Conservation (phyloP, 2,888 invertebrate species). For the Branchinecta sandiegonensis region DNA sequence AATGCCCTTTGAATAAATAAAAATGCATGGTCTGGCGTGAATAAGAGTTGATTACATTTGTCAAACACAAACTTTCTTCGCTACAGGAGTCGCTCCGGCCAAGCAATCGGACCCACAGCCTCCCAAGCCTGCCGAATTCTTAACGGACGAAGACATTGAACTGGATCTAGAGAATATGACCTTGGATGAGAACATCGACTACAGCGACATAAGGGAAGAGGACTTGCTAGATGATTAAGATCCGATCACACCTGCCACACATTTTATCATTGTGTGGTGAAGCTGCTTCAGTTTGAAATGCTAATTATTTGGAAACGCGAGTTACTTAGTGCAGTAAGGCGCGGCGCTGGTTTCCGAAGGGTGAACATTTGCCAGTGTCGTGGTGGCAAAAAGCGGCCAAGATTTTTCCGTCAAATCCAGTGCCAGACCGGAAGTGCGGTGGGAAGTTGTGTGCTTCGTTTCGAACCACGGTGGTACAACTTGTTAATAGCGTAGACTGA, state of each 20-base stretch:
- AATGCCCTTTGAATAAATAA: constrained; percentile 17
- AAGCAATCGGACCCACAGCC: constrained; percentile 18
- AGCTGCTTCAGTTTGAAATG: no score
- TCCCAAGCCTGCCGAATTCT: constrained; percentile 33
- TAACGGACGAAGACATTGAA: constrained; percentile 54
- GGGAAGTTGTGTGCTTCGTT: no score
- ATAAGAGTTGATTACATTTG: constrained; percentile 28
- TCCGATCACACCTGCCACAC: neutral
- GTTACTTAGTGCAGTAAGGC: no score
- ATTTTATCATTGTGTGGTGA: no score
- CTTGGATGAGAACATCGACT: constrained; percentile 62
- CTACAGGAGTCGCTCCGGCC: constrained; percentile 25
- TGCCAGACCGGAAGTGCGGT: no score
- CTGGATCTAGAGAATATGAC: constrained; percentile 66
- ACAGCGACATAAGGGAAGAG: constrained; percentile 57
- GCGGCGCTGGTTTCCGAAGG: no score
- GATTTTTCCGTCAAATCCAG: no score
- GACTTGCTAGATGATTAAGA: constrained; percentile 47
- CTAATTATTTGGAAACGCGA: no score
- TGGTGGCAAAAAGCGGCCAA: no score
- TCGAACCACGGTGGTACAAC: no score
- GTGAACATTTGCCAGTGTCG: no score
- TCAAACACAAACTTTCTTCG: constrained; percentile 31
- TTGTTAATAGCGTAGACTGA: no score
- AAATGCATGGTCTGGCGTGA: constrained; percentile 16